These are phyloP conservation scores for Urechis unicinctus DNA, from an alignment of 2,888 invertebrate genomes.

Conservation along the genomic window DNA sequence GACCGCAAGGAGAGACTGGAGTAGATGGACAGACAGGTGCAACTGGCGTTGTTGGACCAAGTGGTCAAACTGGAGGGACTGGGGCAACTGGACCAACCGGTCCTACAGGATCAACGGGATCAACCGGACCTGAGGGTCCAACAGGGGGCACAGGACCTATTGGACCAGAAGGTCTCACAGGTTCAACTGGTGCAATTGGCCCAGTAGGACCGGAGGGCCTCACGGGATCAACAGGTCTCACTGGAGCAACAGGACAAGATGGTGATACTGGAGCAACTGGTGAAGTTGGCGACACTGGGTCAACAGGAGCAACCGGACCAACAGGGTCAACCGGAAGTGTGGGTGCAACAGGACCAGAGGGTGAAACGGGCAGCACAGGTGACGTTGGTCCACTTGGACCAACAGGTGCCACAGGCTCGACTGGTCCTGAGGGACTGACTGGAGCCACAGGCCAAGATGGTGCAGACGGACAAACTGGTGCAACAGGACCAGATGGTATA, in stretches of 20 bases:
- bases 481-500: slow-evolving; percentile 12
- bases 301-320: slow-evolving; percentile 9
- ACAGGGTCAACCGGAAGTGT: slow-evolving; percentile 8
- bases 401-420: slow-evolving; percentile 63
- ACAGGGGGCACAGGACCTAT: not conserved
- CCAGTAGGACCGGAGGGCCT: slow-evolving; percentile 5
- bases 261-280: not conserved
- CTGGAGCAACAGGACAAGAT: not conserved
- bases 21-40: slow-evolving; percentile 6
- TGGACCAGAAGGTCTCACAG: not conserved
- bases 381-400: slow-evolving; percentile 62
- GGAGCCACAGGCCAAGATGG: slow-evolving; percentile 14
- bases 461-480: slow-evolving; percentile 11
- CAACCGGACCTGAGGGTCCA: not conserved
- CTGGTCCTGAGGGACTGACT: slow-evolving; percentile 65
- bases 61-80: too few species aligned
- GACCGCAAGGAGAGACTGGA: slow-evolving; percentile 9
- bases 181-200: slow-evolving; percentile 11
- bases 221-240: slow-evolving; percentile 8
- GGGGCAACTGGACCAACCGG: slow-evolving; percentile 52
- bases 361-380: slow-evolving; percentile 7
- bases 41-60: slow-evolving; percentile 7
- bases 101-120: slow-evolving; percentile 19
- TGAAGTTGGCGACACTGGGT: slow-evolving; percentile 5
- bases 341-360: slow-evolving; percentile 9